A percentile compares a stretch with the other conserved stretches of the same genome.
These are phyloP conservation scores for Cecropterus lyciades DNA, from an alignment of 1,140 invertebrate genomes.

Conservation along the genomic window DNA sequence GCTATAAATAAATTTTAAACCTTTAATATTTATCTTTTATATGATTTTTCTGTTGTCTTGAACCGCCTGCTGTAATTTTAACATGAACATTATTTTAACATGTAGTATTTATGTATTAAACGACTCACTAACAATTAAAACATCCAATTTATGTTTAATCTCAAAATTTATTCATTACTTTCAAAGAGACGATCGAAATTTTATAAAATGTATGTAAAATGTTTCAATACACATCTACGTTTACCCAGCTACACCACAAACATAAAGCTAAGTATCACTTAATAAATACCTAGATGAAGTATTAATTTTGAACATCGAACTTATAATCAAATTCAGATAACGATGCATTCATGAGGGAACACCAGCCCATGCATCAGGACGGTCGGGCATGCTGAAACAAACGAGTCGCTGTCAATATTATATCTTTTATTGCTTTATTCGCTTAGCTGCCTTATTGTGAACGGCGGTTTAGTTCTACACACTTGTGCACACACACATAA, in stretches of 20 bases:
- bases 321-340: conserved; percentile 82
- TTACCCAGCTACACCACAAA: background rate
- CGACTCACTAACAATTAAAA: no score
- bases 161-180: no score
- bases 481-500: no score
- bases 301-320: background rate
- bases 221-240: background rate
- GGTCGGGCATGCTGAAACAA: conserved; percentile 85
- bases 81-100: no score
- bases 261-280: background rate
- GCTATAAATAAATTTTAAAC: no score
- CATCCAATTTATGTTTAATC: no score
- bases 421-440: conserved; percentile 3
- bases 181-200: no score
- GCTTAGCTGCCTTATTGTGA: background rate
- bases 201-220: background rate
- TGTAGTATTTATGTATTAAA: no score
- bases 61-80: no score
- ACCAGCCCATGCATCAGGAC: conserved; percentile 77
- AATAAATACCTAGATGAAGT: conserved; percentile 11
- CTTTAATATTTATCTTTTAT: no score
- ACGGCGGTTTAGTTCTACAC: background rate
- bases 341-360: conserved; percentile 88
- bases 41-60: no score
- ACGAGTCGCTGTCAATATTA: conserved; percentile 32